phyloP scores from a whole-genome alignment of 92 coral and sea anemone genomes.

The Desmophyllum pertusum region DNA sequence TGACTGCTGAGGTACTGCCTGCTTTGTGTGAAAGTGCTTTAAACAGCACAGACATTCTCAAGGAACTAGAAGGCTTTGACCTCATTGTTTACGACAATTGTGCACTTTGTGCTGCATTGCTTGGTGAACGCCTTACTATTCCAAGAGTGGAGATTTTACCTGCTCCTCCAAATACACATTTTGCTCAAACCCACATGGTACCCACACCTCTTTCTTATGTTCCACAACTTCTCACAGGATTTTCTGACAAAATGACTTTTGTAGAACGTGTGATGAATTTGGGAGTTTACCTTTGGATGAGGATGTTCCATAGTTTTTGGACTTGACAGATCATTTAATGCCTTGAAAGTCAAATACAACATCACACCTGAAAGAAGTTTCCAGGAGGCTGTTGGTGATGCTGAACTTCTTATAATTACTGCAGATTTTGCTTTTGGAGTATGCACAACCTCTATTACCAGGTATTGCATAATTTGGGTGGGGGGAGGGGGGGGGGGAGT shows the following conservation, averaged over 20 bases:
- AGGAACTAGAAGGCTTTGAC: slow-evolving; percentile 33
- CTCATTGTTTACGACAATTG: slow-evolving; percentile 16
- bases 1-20: neutral
- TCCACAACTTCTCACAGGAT: slow-evolving; percentile 40
- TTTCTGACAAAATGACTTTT: slow-evolving; percentile 52
- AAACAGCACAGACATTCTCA: slow-evolving; percentile 35
- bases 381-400: slow-evolving; percentile 38
- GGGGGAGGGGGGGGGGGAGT: neutral
- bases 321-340: neutral
- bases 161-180: slow-evolving; percentile 9
- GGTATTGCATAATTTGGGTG: slow-evolving; percentile 19
- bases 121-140: slow-evolving; percentile 44
- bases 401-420: slow-evolving; percentile 47
- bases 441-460: slow-evolving; percentile 70
- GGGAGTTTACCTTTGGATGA: neutral
- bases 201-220: slow-evolving; percentile 48
- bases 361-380: slow-evolving; percentile 55
- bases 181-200: neutral
- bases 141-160: slow-evolving; percentile 39
- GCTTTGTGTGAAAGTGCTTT: slow-evolving; percentile 35
- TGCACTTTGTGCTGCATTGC: slow-evolving; percentile 35
- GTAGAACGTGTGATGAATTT: slow-evolving; percentile 55
- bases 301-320: neutral
- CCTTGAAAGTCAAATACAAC: slow-evolving; percentile 43
- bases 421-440: slow-evolving; percentile 60